phyloP scores from a whole-genome alignment of 2,888 invertebrate genomes.

The Caenorhabditis panamensis region DNA sequence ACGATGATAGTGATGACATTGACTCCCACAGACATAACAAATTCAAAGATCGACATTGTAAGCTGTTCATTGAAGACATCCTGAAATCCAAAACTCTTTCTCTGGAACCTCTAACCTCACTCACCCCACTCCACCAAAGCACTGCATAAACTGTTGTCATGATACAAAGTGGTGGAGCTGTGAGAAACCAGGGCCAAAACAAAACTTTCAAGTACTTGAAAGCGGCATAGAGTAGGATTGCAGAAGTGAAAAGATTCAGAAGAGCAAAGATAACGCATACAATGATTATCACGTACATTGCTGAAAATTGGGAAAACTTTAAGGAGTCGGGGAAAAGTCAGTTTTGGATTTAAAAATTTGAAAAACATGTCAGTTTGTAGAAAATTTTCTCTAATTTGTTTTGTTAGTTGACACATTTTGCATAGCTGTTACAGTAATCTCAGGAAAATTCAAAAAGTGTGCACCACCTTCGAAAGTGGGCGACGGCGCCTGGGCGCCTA shows the following conservation, averaged over 20 bases:
- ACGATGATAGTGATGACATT: slow-evolving; percentile 73
- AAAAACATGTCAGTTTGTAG: too few species aligned
- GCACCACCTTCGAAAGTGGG: too few species aligned
- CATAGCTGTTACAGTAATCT: too few species aligned
- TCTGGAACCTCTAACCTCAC: too few species aligned
- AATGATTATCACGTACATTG: slow-evolving; percentile 78
- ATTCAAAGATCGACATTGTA: slow-evolving; percentile 78
- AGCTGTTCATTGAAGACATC: slow-evolving; percentile 80
- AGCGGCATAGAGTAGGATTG: slow-evolving; percentile 73
- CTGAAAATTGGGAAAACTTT: slow-evolving; percentile 52
- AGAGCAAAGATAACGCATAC: slow-evolving; percentile 74
- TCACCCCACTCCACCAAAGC: slow-evolving; percentile 79
- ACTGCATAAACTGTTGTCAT: slow-evolving; percentile 78
- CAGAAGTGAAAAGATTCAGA: slow-evolving; percentile 73
- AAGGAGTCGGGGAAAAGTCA: too few species aligned
- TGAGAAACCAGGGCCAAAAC: slow-evolving; percentile 78
- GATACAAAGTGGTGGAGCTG: slow-evolving; percentile 71
- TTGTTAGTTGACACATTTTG: too few species aligned
- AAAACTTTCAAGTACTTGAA: slow-evolving; percentile 70
- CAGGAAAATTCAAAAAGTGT: too few species aligned
- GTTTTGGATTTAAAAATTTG: too few species aligned
- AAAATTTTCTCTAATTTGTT: too few species aligned
- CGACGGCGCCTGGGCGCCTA: too few species aligned
- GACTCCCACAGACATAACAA: slow-evolving; percentile 76
- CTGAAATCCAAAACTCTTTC: slow-evolving; percentile 29